Evolutionary conservation across 2,888 invertebrate genomes (phyloP).

Genomic region (Ophion ellenae): DNA sequence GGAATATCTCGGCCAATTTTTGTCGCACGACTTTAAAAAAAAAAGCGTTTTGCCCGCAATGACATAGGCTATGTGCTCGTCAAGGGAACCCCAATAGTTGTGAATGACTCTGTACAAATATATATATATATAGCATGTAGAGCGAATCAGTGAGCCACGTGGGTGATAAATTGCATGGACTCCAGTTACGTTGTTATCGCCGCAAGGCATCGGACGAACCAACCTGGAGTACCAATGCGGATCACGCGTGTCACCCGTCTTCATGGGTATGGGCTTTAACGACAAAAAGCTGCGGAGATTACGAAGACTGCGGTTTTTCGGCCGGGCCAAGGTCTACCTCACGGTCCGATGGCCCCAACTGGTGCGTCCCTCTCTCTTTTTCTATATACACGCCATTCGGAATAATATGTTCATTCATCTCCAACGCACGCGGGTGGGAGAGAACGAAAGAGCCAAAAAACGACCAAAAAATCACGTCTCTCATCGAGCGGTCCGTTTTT

Average conservation of each 20-base stretch:
- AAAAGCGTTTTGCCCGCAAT: no score
- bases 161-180: slow-evolving; percentile 69
- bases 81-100: no score
- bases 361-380: slow-evolving; percentile 81
- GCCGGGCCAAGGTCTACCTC: slow-evolving; percentile 87
- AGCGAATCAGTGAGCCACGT: slow-evolving; percentile 38
- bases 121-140: slow-evolving; percentile 6
- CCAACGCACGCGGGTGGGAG: no score
- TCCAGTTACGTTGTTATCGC: slow-evolving; percentile 69
- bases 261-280: slow-evolving; percentile 85
- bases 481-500: no score
- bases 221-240: slow-evolving; percentile 83
- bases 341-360: slow-evolving; percentile 87
- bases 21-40: no score
- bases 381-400: background rate
- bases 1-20: no score
- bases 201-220: slow-evolving; percentile 73
- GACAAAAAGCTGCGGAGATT: slow-evolving; percentile 86
- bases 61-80: no score
- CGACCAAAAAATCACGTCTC: no score
- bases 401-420: slow-evolving; percentile 28
- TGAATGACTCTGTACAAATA: background rate
- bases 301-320: slow-evolving; percentile 86
- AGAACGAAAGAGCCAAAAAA: no score
- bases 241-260: slow-evolving; percentile 82